Percentiles rank a stretch among this genome's conserved stretches.
Conservation (phyloP, 2,888 invertebrate genomes). For the Steinernema carpocapsae region DNA sequence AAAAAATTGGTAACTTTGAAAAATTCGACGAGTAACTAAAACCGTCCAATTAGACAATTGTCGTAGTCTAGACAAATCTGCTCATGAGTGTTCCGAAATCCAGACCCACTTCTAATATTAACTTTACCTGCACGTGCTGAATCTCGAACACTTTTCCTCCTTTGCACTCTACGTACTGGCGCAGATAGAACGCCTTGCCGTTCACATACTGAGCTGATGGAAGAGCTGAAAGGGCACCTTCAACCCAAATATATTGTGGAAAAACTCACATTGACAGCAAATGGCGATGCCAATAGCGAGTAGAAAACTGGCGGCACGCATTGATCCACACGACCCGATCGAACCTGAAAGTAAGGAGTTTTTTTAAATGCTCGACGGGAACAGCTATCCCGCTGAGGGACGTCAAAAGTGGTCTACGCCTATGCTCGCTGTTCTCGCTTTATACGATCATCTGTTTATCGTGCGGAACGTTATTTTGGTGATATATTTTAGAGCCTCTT, state of each 20-base stretch:
- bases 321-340: not conserved
- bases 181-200: conserved; percentile 58
- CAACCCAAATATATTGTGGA: not conserved
- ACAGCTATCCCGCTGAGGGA: conserved; percentile 7
- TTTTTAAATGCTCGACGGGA: not conserved
- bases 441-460: conserved; percentile 17
- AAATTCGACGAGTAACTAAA: too few relatives aligned
- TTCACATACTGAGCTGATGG: conserved; percentile 61
- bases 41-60: too few relatives aligned
- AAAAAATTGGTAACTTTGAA: too few relatives aligned
- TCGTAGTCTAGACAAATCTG: too few relatives aligned
- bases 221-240: conserved; percentile 49
- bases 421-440: not conserved
- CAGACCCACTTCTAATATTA: too few relatives aligned
- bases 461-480: not conserved
- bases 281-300: conserved; percentile 28
- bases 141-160: conserved; percentile 65
- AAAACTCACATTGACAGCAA: conserved; percentile 28
- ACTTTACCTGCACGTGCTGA: conserved; percentile 57
- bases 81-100: too few relatives aligned
- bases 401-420: conserved; percentile 11
- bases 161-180: conserved; percentile 63
- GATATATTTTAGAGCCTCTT: not conserved
- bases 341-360: conserved; percentile 17
- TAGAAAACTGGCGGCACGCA: conserved; percentile 29